Evolutionary conservation across 2,113 vertebrate genomes (phyloP).

Genomic region (Lampris incognitus): DNA sequence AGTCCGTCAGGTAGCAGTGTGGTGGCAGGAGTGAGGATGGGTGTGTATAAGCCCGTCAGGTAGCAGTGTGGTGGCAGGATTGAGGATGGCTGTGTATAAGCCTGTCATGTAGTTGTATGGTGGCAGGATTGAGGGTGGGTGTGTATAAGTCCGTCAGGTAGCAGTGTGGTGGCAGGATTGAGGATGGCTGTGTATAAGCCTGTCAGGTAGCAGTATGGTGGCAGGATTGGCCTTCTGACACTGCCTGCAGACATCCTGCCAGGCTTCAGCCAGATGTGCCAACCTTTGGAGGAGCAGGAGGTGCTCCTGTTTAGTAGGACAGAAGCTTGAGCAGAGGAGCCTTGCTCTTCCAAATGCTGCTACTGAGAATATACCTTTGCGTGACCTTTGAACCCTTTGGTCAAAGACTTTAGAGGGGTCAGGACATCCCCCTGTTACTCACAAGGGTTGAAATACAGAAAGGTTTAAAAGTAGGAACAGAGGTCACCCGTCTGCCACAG

Average conservation of each 20-base stretch:
- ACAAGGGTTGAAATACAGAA: not conserved
- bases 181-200: no score
- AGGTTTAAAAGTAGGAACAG: not conserved
- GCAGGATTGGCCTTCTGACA: conserved; percentile 54
- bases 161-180: no score
- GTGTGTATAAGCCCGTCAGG: no score
- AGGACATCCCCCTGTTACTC: conserved; percentile 22
- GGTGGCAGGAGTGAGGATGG: no score
- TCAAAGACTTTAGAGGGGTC: conserved; percentile 38
- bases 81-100: no score
- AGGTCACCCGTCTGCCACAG: not conserved
- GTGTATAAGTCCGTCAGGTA: no score
- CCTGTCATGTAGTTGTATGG: no score
- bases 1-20: no score
- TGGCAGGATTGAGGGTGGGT: no score
- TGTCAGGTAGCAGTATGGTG: not conserved
- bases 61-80: no score
- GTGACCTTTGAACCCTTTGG: conserved; percentile 21
- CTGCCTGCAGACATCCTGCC: conserved; percentile 64
- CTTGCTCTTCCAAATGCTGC: not conserved
- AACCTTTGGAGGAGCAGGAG: conserved; percentile 36
- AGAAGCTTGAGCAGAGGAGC: conserved; percentile 7
- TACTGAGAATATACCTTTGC: conserved; percentile 29
- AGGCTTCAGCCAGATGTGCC: conserved; percentile 63
- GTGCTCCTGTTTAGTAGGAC: conserved; percentile 32